Evolutionary conservation across 1,140 invertebrate genomes (phyloP).

Genomic region (Zaprionus nigranus): DNA sequence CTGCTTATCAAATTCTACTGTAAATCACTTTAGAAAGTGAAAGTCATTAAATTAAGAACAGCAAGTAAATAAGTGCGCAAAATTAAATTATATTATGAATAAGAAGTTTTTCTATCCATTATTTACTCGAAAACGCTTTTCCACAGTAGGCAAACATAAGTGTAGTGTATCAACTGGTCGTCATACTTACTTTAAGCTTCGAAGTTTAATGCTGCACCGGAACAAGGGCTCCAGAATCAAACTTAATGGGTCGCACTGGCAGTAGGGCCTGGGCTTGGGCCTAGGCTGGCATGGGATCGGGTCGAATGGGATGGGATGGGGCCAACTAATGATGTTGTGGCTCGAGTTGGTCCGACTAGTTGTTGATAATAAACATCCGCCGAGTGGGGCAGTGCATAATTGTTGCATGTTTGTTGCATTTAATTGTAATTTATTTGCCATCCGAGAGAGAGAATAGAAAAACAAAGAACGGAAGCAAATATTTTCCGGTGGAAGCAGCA

Average conservation of each 20-base stretch:
- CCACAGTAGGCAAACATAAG: background rate
- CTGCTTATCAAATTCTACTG: too few relatives aligned
- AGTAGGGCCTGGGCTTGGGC: constrained; percentile 6
- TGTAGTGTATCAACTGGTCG: constrained; percentile 9
- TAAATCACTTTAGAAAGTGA: too few relatives aligned
- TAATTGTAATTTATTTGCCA: constrained; percentile 80
- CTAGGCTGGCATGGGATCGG: background rate
- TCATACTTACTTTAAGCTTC: background rate
- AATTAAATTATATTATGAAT: too few relatives aligned
- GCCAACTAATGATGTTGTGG: constrained; percentile 67
- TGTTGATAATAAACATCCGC: constrained; percentile 71
- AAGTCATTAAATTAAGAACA: too few relatives aligned
- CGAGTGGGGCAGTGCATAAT: constrained; percentile 52
- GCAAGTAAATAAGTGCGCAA: too few relatives aligned
- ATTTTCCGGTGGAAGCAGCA: constrained; percentile 74
- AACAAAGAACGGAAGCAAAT: constrained; percentile 73
- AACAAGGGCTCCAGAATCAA: constrained; percentile 41
- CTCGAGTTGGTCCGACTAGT: constrained; percentile 32
- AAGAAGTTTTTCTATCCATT: too few relatives aligned
- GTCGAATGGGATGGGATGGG: constrained; percentile 3
- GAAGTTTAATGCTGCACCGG: constrained; percentile 1
- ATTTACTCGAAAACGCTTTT: too few relatives aligned
- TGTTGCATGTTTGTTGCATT: constrained; percentile 71
- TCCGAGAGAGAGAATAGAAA: constrained; percentile 33
- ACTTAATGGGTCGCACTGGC: constrained; percentile 19